phyloP scores from a whole-genome alignment of 2,113 vertebrate species.

The Strix aluco region DNA sequence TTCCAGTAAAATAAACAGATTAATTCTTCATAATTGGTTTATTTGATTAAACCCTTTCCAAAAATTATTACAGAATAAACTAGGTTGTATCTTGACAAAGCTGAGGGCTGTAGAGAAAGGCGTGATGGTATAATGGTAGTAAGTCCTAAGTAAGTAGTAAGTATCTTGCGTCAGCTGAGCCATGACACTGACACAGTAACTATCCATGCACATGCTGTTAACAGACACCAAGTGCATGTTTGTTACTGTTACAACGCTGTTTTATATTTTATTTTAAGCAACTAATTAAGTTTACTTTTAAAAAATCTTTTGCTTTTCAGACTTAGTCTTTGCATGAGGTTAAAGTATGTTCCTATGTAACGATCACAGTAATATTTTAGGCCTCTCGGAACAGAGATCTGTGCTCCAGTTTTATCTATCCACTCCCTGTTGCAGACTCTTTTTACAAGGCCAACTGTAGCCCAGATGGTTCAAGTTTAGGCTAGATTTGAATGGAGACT shows the following conservation, averaged over 20 bases:
- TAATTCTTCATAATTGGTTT: not conserved
- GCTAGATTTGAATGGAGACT: not conserved
- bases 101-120: not conserved
- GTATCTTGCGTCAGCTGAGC: not conserved
- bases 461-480: not conserved
- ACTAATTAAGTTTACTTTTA: not conserved
- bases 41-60: not conserved
- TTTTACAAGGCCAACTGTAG: not conserved
- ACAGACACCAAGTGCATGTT: not conserved
- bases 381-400: not conserved
- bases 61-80: not conserved
- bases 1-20: not conserved
- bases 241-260: fast-evolving
- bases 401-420: not conserved
- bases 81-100: not conserved
- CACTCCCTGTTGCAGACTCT: not conserved
- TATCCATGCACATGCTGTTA: not conserved
- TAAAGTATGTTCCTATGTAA: fast-evolving
- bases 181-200: not conserved
- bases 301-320: not conserved
- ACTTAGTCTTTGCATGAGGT: not conserved
- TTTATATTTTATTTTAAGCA: not conserved
- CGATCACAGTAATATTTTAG: not conserved
- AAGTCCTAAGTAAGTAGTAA: not conserved
- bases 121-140: not conserved